Base-by-base conservation (phyloP, 2,888 invertebrate species). In the Meliscaeva auricollis region DNA sequence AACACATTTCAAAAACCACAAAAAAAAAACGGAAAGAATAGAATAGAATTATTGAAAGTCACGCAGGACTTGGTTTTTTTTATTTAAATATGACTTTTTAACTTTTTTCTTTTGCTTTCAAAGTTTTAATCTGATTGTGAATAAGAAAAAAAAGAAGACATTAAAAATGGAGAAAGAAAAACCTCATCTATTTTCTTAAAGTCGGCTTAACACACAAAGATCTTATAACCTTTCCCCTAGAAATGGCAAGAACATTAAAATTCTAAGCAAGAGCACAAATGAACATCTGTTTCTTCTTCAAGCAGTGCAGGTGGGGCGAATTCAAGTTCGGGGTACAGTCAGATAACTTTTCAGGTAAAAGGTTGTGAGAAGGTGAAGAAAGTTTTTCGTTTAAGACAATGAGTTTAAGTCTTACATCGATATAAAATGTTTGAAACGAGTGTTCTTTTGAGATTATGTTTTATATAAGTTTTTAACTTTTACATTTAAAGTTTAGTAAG, bases 91-190 rank as follows among this genome's bases (percentile, higher is more conserved):
- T 38, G 38, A 48, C 38, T 44, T 69, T 13, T 38, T 20, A 56
- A 56, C 56, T 30, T 66, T 11, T 58, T 35, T 41, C 9, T 20
- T 22, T 56, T 17, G 8, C 56, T 56, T 30, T 9, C 22, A 44
- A 52, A 77, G 60, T 69, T 62, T 52, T 78, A 74, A 83, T 78
- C 83, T 62, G 78, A 83, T 83, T 75, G 75, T 64, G 52, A 46
- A n/a, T 20, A 11, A 30, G 17, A 62, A 48, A 38, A 48, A 7
- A 70, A 46, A 17, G 9, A 30, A n/a, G 41, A 17, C 22, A 41
- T 35, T 52, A 13, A 56, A 35, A 56, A 4, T 8, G 11, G n/a
- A 72, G 32, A 50, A 20, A 48, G 44, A 20, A 26, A 44, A 35
- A 32, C 17, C 9, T n/a, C 20, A 7, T 41, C n/a, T 17, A 60